Evolutionary conservation across 2,797 vertebrate species (phyloP).

Genomic region (Gila robusta): DNA sequence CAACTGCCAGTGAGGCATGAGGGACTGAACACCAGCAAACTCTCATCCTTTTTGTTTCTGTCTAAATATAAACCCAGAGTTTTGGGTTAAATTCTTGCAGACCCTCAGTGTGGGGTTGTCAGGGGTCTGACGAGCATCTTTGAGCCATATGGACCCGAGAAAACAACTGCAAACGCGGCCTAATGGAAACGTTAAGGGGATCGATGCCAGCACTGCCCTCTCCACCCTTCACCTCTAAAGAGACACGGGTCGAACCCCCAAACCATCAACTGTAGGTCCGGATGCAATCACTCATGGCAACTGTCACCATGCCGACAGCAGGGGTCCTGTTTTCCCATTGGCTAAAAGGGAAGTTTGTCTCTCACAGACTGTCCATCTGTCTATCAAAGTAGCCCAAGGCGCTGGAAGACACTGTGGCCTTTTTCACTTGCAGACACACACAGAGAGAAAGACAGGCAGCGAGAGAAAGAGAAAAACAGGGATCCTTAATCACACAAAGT

Average conservation of each 20-base stretch:
- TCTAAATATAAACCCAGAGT: slow-evolving; percentile 24
- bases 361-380: slow-evolving; percentile 59
- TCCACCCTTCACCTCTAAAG: slow-evolving; percentile 58
- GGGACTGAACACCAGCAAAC: neutral
- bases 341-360: slow-evolving; percentile 59
- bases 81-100: slow-evolving; percentile 24
- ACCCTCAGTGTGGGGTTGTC: slow-evolving; percentile 33
- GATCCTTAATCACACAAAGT: slow-evolving; percentile 26
- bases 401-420: slow-evolving; percentile 49
- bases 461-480: neutral
- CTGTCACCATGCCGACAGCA: slow-evolving; percentile 62
- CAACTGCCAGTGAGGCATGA: neutral
- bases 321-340: slow-evolving; percentile 59
- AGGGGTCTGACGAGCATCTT: slow-evolving; percentile 39
- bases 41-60: neutral
- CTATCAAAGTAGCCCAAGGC: slow-evolving; percentile 58
- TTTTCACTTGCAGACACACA: slow-evolving; percentile 48
- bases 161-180: slow-evolving; percentile 37
- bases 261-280: slow-evolving; percentile 59
- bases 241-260: slow-evolving; percentile 41
- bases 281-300: slow-evolving; percentile 67
- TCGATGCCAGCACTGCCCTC: slow-evolving; percentile 19
- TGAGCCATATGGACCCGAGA: slow-evolving; percentile 27
- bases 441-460: slow-evolving; percentile 41
- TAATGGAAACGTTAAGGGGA: slow-evolving; percentile 43